A percentile compares a stretch with the other conserved stretches of the same genome.
Conservation (phyloP, 2,797 vertebrate species). For the Odontamblyopus rebecca region DNA sequence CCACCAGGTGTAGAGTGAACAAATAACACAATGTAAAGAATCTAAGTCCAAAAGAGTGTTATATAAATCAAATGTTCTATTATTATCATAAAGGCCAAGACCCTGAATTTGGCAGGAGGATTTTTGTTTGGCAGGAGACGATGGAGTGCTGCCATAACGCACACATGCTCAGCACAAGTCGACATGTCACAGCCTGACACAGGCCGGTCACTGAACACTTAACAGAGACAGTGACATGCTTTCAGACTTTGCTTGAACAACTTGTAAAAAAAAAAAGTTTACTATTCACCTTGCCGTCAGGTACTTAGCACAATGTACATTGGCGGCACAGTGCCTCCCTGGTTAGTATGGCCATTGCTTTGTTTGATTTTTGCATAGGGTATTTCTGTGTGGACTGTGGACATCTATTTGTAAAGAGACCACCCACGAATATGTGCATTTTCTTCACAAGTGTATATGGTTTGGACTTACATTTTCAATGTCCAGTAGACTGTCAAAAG, state of each 20-base stretch:
- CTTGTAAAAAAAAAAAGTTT: neutral
- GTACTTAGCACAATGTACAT: too few relatives aligned
- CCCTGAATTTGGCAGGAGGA: slow-evolving; percentile 50
- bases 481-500: neutral
- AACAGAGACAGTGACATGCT: slow-evolving; percentile 9
- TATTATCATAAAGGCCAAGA: slow-evolving; percentile 47
- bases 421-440: neutral
- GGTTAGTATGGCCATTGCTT: neutral
- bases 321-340: too few relatives aligned
- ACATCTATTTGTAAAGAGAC: too few relatives aligned
- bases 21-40: neutral
- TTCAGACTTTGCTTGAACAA: neutral
- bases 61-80: neutral
- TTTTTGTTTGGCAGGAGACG: slow-evolving; percentile 45
- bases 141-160: slow-evolving; percentile 38
- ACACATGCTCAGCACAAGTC: slow-evolving; percentile 52
- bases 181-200: slow-evolving; percentile 59
- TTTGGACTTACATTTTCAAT: neutral
- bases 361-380: neutral
- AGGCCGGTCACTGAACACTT: slow-evolving; percentile 24
- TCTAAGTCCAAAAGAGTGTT: neutral
- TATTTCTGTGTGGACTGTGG: too few relatives aligned
- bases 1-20: neutral
- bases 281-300: too few relatives aligned
- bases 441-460: neutral